Evolutionary conservation across 2,797 vertebrate genomes (phyloP), one percentile per base, ranked within the genome.

Genomic region (Ataeniobius toweri): DNA sequence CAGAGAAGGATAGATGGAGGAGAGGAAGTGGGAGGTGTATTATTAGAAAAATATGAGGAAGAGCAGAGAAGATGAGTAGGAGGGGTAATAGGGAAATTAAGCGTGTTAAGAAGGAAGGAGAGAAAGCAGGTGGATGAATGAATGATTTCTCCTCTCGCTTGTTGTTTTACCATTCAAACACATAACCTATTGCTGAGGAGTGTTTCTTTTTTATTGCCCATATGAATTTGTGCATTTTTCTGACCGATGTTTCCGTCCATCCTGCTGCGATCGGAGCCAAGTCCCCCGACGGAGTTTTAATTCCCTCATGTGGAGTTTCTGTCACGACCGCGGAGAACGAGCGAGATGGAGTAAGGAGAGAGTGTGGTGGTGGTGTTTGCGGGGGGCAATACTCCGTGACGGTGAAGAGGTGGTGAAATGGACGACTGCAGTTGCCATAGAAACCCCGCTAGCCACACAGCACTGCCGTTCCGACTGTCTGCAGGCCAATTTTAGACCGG

Each of bases 371-470:
- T 14, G 20, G 67, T 22, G 39, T 2, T 24, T 39, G 24, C 4
- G 24, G 67, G 41, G 67, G 67, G 24, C 6, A 83, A 86, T 78
- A 79, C 89, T 89, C 85, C 75, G 86, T 89, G 90, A 89, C 83
- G 88, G 88, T 86, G 76, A 87, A 85, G 89, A 93, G 90, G 90
- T 88, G 92, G 83, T 90, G 92, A 94, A 94, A 94, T 94, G 94
- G 93, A 93, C 90, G 93, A 93, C 93, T 92, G 89, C 89, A 84
- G 94, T 94, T 94, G 93, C 94, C 92, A 94, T 94, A 92, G 94
- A 93, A 94, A 94, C 94, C 76, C 76, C 79, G 85, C 87, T 92
- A 94, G 93, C 92, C 89, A 92, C 86, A 88, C 88, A 89, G 84
- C 53, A 22, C 90, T 80, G 90, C 89, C 91, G 89, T 92, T 88